Evolutionary conservation across 2,888 invertebrate genomes (phyloP).

Genomic region (Acronicta alni): DNA sequence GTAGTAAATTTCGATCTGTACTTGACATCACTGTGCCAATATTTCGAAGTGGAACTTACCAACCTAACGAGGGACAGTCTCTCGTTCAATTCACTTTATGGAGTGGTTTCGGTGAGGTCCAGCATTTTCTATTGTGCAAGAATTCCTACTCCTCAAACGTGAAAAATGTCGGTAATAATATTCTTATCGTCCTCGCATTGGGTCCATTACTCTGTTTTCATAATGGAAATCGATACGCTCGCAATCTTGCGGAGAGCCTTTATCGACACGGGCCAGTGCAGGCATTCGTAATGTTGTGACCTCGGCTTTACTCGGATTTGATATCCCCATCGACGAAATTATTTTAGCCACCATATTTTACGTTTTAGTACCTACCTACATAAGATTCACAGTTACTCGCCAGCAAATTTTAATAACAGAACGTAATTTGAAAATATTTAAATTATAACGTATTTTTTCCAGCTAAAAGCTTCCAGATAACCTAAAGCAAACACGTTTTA

Average conservation of each 20-base stretch:
- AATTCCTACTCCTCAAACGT: slow-evolving; percentile 40
- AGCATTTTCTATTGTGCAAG: slow-evolving; percentile 36
- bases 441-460: slow-evolving; percentile 21
- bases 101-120: not conserved
- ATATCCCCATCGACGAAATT: slow-evolving; percentile 29
- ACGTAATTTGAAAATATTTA: slow-evolving; percentile 25
- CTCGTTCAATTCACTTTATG: slow-evolving; percentile 23
- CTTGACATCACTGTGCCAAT: too few relatives aligned
- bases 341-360: slow-evolving; percentile 49
- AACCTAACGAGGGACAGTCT: not conserved
- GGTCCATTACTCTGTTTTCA: slow-evolving; percentile 74
- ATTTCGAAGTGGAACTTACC: not conserved
- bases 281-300: slow-evolving; percentile 59
- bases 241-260: slow-evolving; percentile 71
- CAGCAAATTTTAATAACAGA: slow-evolving; percentile 20
- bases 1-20: too few relatives aligned
- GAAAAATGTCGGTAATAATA: slow-evolving; percentile 57
- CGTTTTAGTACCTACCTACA: slow-evolving; percentile 36
- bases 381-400: slow-evolving; percentile 20
- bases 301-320: slow-evolving; percentile 40
- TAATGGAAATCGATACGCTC: slow-evolving; percentile 78
- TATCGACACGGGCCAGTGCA: slow-evolving; percentile 59
- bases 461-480: slow-evolving; percentile 25
- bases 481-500: slow-evolving; percentile 25
- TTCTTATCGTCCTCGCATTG: slow-evolving; percentile 62